A percentile compares a stretch with the other conserved stretches of the same genome.
phyloP scores from a whole-genome alignment of 2,888 invertebrate species.

The Dichetophora obliterata region DNA sequence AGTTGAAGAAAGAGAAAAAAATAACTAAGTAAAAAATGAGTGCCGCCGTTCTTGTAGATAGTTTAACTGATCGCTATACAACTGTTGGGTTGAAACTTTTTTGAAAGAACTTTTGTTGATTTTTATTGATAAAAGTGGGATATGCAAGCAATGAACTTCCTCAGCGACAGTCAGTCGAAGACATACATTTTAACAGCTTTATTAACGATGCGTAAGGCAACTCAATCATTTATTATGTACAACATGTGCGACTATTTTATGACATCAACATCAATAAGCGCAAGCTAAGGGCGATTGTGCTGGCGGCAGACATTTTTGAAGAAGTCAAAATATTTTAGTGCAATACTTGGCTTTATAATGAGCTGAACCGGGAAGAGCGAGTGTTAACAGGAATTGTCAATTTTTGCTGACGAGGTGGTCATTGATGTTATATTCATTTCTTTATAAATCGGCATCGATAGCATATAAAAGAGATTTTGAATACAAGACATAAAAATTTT shows the following conservation, averaged over 20 bases:
- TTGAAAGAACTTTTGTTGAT: too few species aligned
- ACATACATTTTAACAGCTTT: conserved; percentile 5
- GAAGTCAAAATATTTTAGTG: not conserved
- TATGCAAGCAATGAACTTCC: not conserved
- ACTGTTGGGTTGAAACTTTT: too few species aligned
- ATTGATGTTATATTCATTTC: not conserved
- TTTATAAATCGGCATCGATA: too few species aligned
- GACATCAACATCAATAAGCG: not conserved
- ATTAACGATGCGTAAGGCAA: conserved; percentile 6
- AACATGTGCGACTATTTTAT: not conserved
- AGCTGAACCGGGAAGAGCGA: not conserved
- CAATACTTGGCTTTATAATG: too few species aligned
- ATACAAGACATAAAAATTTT: too few species aligned
- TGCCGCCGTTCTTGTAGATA: not conserved
- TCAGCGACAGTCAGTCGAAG: not conserved
- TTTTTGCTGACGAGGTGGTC: not conserved
- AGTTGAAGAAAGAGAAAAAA: too few species aligned
- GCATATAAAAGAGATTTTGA: too few species aligned
- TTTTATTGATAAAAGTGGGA: too few species aligned
- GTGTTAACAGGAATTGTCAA: not conserved
- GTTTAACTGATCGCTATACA: too few species aligned
- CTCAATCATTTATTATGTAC: not conserved
- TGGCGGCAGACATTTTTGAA: not conserved
- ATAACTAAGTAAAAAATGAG: not conserved
- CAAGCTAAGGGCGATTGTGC: not conserved